These are phyloP conservation scores for Kryptolebias ocellatus DNA, from an alignment of 2,797 vertebrate species.

Conservation along the genomic window DNA sequence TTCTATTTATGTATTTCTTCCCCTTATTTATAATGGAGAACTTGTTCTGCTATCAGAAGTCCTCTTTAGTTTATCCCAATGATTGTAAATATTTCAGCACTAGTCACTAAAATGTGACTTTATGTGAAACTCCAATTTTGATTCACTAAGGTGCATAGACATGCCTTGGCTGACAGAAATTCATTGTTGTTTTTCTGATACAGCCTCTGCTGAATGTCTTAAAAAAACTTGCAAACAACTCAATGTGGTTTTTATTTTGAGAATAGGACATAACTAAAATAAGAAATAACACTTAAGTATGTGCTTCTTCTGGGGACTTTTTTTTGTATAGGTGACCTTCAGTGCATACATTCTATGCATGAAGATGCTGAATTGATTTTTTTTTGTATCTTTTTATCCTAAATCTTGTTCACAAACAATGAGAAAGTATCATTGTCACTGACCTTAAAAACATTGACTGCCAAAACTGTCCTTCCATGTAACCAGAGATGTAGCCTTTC, in stretches of 20 bases:
- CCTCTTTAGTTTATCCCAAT: background rate
- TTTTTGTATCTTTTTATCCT: background rate
- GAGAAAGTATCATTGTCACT: background rate
- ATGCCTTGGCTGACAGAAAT: too few species aligned
- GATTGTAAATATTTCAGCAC: background rate
- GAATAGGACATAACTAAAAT: background rate
- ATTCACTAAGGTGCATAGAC: too few species aligned
- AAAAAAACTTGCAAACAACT: background rate
- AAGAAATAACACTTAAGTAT: background rate
- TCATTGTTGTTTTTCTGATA: background rate
- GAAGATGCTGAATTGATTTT: too few species aligned
- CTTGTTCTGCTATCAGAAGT: background rate
- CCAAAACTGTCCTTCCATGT: background rate
- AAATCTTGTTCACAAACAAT: background rate
- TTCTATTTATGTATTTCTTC: background rate
- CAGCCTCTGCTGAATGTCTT: background rate
- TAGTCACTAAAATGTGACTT: background rate
- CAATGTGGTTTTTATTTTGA: background rate
- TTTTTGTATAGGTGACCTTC: background rate
- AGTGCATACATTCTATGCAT: too few species aligned
- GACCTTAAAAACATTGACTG: background rate
- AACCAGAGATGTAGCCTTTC: background rate
- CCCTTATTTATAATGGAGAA: too few species aligned
- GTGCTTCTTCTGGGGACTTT: background rate
- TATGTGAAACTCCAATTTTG: too few species aligned